Evolutionary conservation across 2,888 invertebrate genomes (phyloP).

Genomic region (Lutraria lutraria): DNA sequence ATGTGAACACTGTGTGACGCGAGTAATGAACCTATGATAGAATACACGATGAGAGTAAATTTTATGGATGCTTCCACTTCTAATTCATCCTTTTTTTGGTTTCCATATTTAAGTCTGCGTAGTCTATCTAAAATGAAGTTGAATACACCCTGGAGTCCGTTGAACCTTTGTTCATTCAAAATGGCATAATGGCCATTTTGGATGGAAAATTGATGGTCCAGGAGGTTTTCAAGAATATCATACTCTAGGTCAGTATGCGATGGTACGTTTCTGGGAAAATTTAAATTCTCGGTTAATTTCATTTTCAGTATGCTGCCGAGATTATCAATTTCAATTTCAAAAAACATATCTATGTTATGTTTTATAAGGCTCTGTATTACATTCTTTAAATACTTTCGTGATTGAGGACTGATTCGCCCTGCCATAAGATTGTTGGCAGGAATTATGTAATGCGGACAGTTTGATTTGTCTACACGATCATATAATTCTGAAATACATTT

Average conservation of each 20-base stretch:
- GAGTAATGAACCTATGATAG: too few relatives aligned
- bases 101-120: too few relatives aligned
- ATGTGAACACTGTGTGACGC: too few relatives aligned
- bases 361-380: neutral
- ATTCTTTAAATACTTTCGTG: neutral
- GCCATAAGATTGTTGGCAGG: constrained; percentile 22
- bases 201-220: neutral
- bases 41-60: too few relatives aligned
- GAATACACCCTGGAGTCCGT: neutral
- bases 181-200: neutral
- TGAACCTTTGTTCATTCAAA: too few relatives aligned
- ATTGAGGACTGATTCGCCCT: neutral
- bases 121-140: too few relatives aligned
- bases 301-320: too few relatives aligned
- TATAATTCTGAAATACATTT: neutral
- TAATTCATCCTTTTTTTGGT: too few relatives aligned
- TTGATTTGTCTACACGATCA: neutral
- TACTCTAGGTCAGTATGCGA: neutral
- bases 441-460: constrained; percentile 26
- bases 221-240: neutral
- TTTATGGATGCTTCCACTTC: too few relatives aligned
- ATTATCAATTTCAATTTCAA: neutral
- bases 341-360: neutral
- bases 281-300: too few relatives aligned
- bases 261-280: neutral